Percentiles rank a stretch among this genome's conserved stretches.
These are phyloP conservation scores for Mellivora capensis DNA, from an alignment of 2,113 vertebrate genomes.

Conservation along the genomic window DNA sequence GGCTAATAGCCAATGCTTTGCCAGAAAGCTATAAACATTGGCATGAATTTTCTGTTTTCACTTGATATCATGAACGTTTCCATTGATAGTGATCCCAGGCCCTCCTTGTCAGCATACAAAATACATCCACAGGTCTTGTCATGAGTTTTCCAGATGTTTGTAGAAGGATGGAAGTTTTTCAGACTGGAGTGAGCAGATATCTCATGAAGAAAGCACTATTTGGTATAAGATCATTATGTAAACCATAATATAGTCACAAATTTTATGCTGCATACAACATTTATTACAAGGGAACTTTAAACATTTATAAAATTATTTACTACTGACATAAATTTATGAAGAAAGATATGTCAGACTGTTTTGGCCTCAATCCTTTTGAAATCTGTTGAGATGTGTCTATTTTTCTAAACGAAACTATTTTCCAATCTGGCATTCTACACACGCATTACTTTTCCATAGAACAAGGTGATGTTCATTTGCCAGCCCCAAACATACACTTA, in stretches of 20 bases:
- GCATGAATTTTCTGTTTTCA: slow-evolving; percentile 13
- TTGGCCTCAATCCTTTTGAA: not conserved
- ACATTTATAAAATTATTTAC: not conserved
- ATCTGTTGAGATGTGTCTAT: not conserved
- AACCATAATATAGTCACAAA: not conserved
- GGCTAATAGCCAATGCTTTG: not conserved
- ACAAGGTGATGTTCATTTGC: not conserved
- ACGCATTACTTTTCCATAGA: not conserved
- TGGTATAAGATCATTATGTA: not conserved
- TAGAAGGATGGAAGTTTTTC: not conserved
- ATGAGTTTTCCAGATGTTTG: not conserved
- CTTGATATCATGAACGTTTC: not conserved
- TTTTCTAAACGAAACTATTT: not conserved
- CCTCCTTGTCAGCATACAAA: not conserved
- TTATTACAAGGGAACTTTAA: not conserved
- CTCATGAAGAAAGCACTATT: not conserved
- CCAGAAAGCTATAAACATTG: slow-evolving; percentile 14
- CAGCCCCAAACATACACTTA: not conserved
- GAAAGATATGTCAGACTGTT: not conserved
- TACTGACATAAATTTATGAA: not conserved
- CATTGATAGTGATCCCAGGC: not conserved
- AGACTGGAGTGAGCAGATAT: not conserved
- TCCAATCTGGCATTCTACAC: not conserved
- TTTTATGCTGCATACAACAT: not conserved
- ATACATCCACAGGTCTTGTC: not conserved